A percentile compares a stretch with the other conserved stretches of the same genome.
phyloP scores from a whole-genome alignment of 2,797 vertebrate species.

The Sebastes umbrosus region DNA sequence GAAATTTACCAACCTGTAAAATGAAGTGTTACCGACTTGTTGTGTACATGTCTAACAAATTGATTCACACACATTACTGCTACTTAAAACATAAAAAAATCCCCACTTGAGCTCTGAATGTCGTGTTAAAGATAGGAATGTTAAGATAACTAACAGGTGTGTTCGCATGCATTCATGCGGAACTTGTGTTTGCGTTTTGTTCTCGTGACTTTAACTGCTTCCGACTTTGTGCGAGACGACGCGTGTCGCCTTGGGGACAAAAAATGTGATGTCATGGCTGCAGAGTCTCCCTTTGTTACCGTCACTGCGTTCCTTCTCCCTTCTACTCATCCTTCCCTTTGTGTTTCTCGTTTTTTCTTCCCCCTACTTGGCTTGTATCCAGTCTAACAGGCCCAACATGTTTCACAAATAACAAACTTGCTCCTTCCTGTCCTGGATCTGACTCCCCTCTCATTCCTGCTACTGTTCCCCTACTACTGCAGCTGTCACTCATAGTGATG shows the following conservation, averaged over 20 bases:
- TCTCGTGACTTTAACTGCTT: constrained; percentile 52
- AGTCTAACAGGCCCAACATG: background rate
- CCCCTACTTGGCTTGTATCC: background rate
- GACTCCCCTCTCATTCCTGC: background rate
- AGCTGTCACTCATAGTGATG: constrained; percentile 25
- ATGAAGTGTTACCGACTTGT: background rate
- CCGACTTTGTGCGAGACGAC: constrained; percentile 49
- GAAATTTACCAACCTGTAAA: too few relatives aligned
- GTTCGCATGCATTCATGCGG: background rate
- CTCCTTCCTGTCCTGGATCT: background rate
- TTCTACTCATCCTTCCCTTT: constrained; percentile 23
- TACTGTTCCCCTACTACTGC: background rate
- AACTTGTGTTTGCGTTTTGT: constrained; percentile 14
- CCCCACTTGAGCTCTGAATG: background rate
- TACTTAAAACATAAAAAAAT: constrained; percentile 1
- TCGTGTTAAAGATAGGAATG: background rate
- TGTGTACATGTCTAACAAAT: background rate
- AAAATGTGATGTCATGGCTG: constrained; percentile 63
- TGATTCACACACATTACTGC: constrained; percentile 18
- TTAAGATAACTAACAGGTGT: constrained; percentile 4
- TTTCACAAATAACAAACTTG: constrained; percentile 18
- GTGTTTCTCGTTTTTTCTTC: background rate
- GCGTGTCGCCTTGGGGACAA: constrained; percentile 51
- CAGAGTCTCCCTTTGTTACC: constrained; percentile 65
- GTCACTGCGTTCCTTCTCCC: constrained; percentile 44